Evolutionary conservation across 2,113 vertebrate species (phyloP), one percentile per base, ranked within the genome.

Genomic region (Notothenia rossii): DNA sequence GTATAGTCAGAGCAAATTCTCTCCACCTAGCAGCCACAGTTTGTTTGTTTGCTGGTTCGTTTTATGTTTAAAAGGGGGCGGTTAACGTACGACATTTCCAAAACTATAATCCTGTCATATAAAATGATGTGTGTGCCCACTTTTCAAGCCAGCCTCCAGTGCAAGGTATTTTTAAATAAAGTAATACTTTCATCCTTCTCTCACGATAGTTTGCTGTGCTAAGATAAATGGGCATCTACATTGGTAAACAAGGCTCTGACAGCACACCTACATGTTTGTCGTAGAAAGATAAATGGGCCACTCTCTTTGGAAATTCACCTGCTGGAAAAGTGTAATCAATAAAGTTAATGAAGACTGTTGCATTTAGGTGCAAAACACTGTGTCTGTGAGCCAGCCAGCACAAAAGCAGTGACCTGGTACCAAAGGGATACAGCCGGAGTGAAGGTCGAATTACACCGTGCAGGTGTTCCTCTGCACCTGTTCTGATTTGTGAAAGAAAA

Each of bases 291-390:
- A 62, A 53, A 49, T 18, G n/a, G 55, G 20, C 22, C 14, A 5
- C 2, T 22, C 54, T 13, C 2, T 62, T 46, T 72, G 58, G 29
- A 61, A 11, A 43, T 53, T 10, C 29, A 62, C 58, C 5, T 12
- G 29, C 8, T 73, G 71, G 29, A 40, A 51, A 58, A 59, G 71
- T 45, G 29, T 13, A 62, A 29, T 73, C 18, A 15, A 61, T 62
- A 51, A 51, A 2, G 7, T 18, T 53, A 40, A 62, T 25, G 59
- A 53, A 45, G 56, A 51, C 3, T 18, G 49, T 13, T 68, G 48
- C 64, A 50, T 67, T 36, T 36, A 51, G 25, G 48, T 51, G 14
- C 33, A 55, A 9, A 17, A 25, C 17, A 58, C 13, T 11, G 29
- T 20, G 12, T 14, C 12, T 54, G 66, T 67, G 14, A 40, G 17